Conservation (phyloP, 1,140 invertebrate genomes). For the Drosophila dunni region DNA sequence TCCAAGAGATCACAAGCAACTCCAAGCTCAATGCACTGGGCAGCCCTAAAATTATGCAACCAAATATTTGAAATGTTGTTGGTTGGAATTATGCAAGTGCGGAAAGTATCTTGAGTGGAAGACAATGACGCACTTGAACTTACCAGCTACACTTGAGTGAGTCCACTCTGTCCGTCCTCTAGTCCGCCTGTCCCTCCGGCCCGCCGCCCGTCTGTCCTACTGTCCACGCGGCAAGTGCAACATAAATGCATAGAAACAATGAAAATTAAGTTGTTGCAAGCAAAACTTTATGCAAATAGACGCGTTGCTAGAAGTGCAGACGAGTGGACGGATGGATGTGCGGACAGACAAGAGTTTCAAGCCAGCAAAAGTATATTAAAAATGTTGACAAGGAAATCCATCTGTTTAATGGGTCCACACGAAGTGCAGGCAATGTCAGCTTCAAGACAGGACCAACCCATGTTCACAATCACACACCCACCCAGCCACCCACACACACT, state of each 20-base stretch:
- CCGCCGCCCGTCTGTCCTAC: not conserved
- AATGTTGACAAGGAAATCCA: slow-evolving; percentile 77
- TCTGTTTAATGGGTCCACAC: slow-evolving; percentile 74
- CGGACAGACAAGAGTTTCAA: slow-evolving; percentile 24
- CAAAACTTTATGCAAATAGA: slow-evolving; percentile 53
- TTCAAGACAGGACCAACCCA: slow-evolving; percentile 35
- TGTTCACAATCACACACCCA: slow-evolving; percentile 31
- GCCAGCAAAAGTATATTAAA: slow-evolving; percentile 53
- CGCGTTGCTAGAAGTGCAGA: slow-evolving; percentile 24
- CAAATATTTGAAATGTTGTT: not conserved
- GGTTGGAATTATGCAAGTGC: slow-evolving; percentile 53
- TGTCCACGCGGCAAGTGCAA: slow-evolving; percentile 56
- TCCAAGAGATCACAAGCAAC: not conserved
- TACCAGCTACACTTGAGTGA: slow-evolving; percentile 57
- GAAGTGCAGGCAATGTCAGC: slow-evolving; percentile 10
- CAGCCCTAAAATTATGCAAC: slow-evolving; percentile 15
- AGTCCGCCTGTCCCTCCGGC: slow-evolving; percentile 3
- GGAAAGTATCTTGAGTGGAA: slow-evolving; percentile 57
- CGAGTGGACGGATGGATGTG: slow-evolving; percentile 17
- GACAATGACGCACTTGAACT: slow-evolving; percentile 70
- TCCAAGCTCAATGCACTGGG: not conserved
- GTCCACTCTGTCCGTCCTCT: slow-evolving; percentile 16
- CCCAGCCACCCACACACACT: slow-evolving; percentile 12
- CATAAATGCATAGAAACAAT: slow-evolving; percentile 81
- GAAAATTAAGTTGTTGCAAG: slow-evolving; percentile 73